Evolutionary conservation across 2,888 invertebrate genomes (phyloP).

Genomic region (Chorisops tibialis): DNA sequence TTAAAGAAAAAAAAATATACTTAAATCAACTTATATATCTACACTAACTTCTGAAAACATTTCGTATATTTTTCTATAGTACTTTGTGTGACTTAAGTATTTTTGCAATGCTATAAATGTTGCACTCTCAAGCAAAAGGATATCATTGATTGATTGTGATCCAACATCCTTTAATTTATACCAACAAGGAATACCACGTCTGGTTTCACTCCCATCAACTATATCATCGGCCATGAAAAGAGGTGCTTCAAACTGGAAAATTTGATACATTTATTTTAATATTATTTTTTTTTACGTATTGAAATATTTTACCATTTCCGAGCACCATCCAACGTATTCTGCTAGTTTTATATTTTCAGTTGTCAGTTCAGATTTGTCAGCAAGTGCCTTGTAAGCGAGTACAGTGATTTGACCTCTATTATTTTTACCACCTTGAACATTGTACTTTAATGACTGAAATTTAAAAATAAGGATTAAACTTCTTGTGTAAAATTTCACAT

Average conservation of each 20-base stretch:
- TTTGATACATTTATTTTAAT: no score
- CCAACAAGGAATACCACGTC: conserved; percentile 2
- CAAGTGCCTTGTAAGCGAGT: conserved; percentile 2
- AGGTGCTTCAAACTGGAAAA: conserved; percentile 9
- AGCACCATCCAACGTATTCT: conserved; percentile 4
- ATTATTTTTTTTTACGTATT: no score
- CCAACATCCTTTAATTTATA: background rate
- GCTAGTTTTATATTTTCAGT: conserved; percentile 4
- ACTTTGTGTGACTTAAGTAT: conserved; percentile 6
- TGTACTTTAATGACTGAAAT: no score
- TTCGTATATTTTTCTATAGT: background rate
- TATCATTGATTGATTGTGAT: background rate
- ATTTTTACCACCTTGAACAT: background rate
- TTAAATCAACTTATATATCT: no score
- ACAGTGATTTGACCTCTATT: conserved; percentile 2
- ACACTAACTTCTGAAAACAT: background rate
- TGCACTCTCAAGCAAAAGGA: background rate
- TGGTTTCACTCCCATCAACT: conserved; percentile 2
- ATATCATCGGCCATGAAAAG: conserved; percentile 9
- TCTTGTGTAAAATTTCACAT: no score
- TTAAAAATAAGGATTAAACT: no score
- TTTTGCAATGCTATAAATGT: background rate
- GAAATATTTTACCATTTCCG: conserved; percentile 14
- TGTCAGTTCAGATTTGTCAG: background rate
- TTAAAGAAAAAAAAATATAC: no score